Evolutionary conservation across 2,888 invertebrate genomes (phyloP), one percentile per base, ranked within the genome.

Genomic region (Synergus laeviventris): DNA sequence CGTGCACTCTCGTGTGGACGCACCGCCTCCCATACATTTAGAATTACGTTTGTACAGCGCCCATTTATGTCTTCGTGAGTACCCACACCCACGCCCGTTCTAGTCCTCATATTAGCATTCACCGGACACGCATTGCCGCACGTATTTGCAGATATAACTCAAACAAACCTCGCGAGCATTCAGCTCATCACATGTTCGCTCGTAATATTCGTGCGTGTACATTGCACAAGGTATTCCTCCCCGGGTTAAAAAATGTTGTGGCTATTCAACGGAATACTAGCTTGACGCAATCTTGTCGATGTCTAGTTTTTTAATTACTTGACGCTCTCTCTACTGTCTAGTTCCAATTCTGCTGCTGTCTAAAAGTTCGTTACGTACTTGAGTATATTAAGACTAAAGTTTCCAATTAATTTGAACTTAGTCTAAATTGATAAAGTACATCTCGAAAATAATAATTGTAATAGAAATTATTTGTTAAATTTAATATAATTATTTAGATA

Each of bases 141-240:
- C 83, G 83, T 87, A 86, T 88, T 88, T 86, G 85, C 87, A 86
- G 87, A 87, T 84, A 86, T 85, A 87, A 80, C 82, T 85, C 87
- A 86, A 87, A 87, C 84, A 86, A 86, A 87, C 81, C 82, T 80
- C 79, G 75, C 81, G 73, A 79, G 76, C 76, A 76, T 60, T 78
- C 70, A 73, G 76, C 78, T 79, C 81, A 81, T 79, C 81, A 81
- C 82, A 80, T 81, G 81, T 82, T 76, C 77, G 49, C 77, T 79
- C 80, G 82, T 84, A 84, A 84, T 81, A 82, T 82, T 82, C 78
- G 76, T 80, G 56, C 78, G 76, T 80, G 61, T 36, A n/a, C n/a
- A n/a, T n/a, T n/a, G 60, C 36, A 12, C 56, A 11, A 64, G 56
- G 18, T 16, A 39, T 76, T 74, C 42, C 42, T 76, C 76, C 5